Evolutionary conservation across 2,888 invertebrate species (phyloP), one percentile per base, ranked within the genome.

Genomic region (Brachynemurus nebulosus): DNA sequence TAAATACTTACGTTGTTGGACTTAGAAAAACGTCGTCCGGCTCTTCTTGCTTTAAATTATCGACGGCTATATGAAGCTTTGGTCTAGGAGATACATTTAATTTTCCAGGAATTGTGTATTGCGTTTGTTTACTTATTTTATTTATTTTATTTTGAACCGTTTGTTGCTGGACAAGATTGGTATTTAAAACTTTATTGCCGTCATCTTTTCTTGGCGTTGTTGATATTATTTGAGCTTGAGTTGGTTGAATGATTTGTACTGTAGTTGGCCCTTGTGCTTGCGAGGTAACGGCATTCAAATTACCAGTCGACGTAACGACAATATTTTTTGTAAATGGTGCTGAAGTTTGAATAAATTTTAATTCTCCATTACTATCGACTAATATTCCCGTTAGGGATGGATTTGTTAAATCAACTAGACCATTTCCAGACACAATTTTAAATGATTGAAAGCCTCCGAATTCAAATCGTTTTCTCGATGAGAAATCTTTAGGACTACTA

Each of bases 401-500:
- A 51, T 66, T 69, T 27, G 70, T 70, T 19, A 72, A 57, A 50
- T 74, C 75, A 14, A 74, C 64, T 20, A 74, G 62, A 11, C 68
- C 68, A 51, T 74, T 74, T 48, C 67, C 67, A 25, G 62, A 65
- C 48, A 59, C 62, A 27, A 74, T 65, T 46, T 74, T 70, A 58
- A 72, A 70, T 19, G 74, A 65, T 45, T 74, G 74, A 43, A 66
- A 58, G 18, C 67, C 67, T 44, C 66, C 66, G 41, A 74, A 69
- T 53, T 74, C 74, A 50, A 74, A 72, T 46, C 64, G 63, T 51
- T 72, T 72, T 34, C 69, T 65, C 1, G 69, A 62, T 38, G 68
- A 71, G 56, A 86, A 86, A 58, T 88, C 86, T 48, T 86, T 79
- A 0, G 88, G 86, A 52, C 80, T 86, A 47, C 86, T 86, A 0